Evolutionary conservation across 2,888 invertebrate genomes (phyloP).

Genomic region (Drosophila nigritarsus): DNA sequence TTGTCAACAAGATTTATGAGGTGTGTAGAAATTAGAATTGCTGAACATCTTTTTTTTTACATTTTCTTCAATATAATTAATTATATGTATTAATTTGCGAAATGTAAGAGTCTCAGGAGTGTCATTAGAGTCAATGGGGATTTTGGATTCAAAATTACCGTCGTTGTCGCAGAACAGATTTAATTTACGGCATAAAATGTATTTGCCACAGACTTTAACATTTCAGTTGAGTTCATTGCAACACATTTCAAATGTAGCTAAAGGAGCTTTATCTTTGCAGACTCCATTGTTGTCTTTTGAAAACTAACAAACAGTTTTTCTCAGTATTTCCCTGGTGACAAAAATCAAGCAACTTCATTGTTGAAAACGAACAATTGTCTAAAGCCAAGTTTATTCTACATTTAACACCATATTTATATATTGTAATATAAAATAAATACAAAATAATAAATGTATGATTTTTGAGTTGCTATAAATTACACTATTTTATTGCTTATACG

Average conservation of each 20-base stretch:
- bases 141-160: background rate
- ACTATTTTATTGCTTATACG: constrained; percentile 31
- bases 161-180: background rate
- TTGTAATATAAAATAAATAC: too few species aligned
- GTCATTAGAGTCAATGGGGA: background rate
- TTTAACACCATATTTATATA: too few species aligned
- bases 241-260: background rate
- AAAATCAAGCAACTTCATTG: background rate
- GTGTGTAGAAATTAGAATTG: background rate
- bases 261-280: too few species aligned
- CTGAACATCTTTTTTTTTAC: background rate
- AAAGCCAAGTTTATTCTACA: too few species aligned
- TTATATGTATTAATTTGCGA: background rate
- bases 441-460: too few species aligned
- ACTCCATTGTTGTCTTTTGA: background rate
- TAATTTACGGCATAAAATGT: background rate
- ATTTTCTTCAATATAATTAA: background rate
- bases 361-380: too few species aligned
- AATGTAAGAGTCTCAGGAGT: background rate
- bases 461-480: too few species aligned
- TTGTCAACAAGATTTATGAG: background rate
- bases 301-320: background rate
- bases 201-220: too few species aligned
- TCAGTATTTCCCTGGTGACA: too few species aligned
- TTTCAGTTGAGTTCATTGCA: background rate